These are phyloP conservation scores for Vanessa atalanta DNA, from an alignment of 1,140 invertebrate species.

Conservation along the genomic window DNA sequence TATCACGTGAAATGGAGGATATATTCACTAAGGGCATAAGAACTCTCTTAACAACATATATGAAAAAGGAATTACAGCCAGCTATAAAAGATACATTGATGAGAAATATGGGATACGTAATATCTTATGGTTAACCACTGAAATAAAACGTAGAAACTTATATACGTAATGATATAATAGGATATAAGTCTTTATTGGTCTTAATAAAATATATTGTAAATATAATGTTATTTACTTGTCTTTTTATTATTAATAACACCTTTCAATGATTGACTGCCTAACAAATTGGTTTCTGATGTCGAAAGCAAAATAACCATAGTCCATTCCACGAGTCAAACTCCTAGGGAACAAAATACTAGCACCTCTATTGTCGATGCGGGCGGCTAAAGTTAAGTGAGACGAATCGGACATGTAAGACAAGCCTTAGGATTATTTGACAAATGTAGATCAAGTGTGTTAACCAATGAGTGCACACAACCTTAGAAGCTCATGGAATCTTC, in stretches of 20 bases:
- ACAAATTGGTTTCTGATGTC: too few relatives aligned
- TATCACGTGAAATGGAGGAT: slow-evolving; percentile 90
- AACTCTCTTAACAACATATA: slow-evolving; percentile 89
- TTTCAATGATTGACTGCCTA: too few relatives aligned
- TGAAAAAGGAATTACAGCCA: slow-evolving; percentile 90
- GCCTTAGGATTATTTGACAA: too few relatives aligned
- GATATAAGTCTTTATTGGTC: neutral
- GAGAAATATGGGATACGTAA: slow-evolving; percentile 91
- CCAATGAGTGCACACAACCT: too few relatives aligned
- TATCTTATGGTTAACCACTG: slow-evolving; percentile 85
- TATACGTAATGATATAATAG: neutral
- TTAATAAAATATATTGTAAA: slow-evolving; percentile 7
- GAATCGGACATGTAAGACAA: too few relatives aligned
- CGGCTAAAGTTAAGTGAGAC: too few relatives aligned
- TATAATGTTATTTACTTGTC: neutral
- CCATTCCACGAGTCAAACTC: too few relatives aligned
- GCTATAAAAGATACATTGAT: slow-evolving; percentile 92
- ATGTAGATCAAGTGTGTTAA: too few relatives aligned
- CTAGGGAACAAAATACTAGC: too few relatives aligned
- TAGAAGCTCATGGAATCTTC: too few relatives aligned
- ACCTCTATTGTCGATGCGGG: too few relatives aligned
- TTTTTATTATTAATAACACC: neutral
- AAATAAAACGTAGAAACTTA: neutral
- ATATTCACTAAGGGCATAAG: slow-evolving; percentile 89
- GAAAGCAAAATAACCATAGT: too few relatives aligned